These are phyloP conservation scores for Eunapius fragilis DNA, from an alignment of 37 sponge, comb jelly and placozoan genomes.

Conservation along the genomic window DNA sequence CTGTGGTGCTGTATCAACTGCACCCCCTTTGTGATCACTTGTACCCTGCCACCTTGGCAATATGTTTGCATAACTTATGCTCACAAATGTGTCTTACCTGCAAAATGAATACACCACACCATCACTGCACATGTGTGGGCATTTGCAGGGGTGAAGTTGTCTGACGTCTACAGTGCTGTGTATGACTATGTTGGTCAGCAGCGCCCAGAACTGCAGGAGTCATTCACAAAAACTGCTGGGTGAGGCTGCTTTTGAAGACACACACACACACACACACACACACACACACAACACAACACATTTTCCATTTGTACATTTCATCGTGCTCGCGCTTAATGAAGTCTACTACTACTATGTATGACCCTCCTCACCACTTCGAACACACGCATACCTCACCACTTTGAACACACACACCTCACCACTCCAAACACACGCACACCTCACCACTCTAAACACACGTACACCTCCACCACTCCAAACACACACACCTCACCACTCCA, in stretches of 20 bases:
- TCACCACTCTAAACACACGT: too few relatives aligned
- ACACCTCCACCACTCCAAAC: too few relatives aligned
- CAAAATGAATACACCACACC: background rate
- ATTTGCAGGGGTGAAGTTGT: slow-evolving; percentile 55
- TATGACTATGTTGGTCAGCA: slow-evolving; percentile 53
- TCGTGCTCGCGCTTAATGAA: too few relatives aligned
- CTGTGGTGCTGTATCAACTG: background rate
- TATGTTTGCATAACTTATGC: background rate
- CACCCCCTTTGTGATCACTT: too few relatives aligned
- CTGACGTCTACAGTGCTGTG: slow-evolving; percentile 74
- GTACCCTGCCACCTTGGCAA: too few relatives aligned
- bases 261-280: slow-evolving; percentile 29
- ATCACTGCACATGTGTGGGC: background rate
- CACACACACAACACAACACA: background rate
- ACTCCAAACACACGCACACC: too few relatives aligned
- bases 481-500: too few relatives aligned
- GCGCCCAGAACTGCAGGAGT: slow-evolving; percentile 64
- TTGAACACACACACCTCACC: too few relatives aligned
- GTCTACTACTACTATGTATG: too few relatives aligned
- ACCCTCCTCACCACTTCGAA: background rate
- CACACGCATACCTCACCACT: too few relatives aligned
- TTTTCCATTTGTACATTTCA: background rate
- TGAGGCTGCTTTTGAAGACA: slow-evolving; percentile 16
- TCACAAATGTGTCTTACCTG: background rate
- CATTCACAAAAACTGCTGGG: slow-evolving; percentile 82